Evolutionary conservation across 1,140 invertebrate species (phyloP).

Genomic region (Periplaneta americana): DNA sequence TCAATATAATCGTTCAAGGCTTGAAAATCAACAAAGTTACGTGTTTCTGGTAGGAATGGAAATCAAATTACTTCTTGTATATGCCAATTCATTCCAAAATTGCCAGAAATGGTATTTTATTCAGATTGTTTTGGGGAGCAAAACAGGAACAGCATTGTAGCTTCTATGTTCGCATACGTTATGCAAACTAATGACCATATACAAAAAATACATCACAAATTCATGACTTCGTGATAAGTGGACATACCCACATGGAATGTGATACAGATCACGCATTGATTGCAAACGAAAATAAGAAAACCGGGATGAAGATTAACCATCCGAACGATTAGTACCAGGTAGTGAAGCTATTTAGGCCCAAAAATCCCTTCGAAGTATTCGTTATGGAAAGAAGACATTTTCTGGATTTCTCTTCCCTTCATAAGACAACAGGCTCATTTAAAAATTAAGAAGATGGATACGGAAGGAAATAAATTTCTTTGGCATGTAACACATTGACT

Average conservation of each 20-base stretch:
- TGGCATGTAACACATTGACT: too few relatives aligned
- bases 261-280: slow-evolving; percentile 24
- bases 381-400: too few relatives aligned
- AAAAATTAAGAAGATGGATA: too few relatives aligned
- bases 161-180: slow-evolving; percentile 33
- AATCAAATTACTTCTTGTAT: slow-evolving; percentile 21
- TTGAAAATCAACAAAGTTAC: slow-evolving; percentile 12
- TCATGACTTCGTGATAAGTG: too few relatives aligned
- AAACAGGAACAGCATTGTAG: slow-evolving; percentile 24
- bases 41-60: slow-evolving; percentile 23
- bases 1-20: slow-evolving; percentile 24
- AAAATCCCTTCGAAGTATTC: background rate
- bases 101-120: slow-evolving; percentile 20
- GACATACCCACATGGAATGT: slow-evolving; percentile 29
- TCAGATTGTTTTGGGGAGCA: slow-evolving; percentile 26
- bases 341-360: background rate
- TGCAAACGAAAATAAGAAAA: slow-evolving; percentile 11
- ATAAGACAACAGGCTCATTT: too few relatives aligned
- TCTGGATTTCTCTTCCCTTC: too few relatives aligned
- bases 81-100: slow-evolving; percentile 11
- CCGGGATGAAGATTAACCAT: slow-evolving; percentile 12
- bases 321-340: background rate
- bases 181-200: slow-evolving; percentile 21
- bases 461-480: too few relatives aligned
- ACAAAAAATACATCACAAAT: too few relatives aligned